Evolutionary conservation across 2,888 invertebrate species (phyloP).

Genomic region (Unio pictorum): DNA sequence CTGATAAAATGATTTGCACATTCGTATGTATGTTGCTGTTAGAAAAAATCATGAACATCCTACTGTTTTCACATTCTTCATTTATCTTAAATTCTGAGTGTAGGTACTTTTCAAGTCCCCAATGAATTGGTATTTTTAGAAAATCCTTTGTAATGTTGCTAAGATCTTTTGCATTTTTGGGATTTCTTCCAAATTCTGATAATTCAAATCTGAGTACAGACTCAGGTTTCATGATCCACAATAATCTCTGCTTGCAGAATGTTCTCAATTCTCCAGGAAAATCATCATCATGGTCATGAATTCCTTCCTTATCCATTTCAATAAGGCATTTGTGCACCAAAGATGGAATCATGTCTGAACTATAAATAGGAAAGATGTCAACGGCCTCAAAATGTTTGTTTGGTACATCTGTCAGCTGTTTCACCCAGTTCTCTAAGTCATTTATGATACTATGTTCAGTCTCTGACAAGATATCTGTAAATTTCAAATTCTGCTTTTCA

Average conservation of each 20-base stretch:
- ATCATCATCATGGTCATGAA: not conserved
- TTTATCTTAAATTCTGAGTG: not conserved
- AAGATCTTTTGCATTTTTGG: not conserved
- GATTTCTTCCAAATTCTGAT: slow-evolving; percentile 1
- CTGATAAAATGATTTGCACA: not conserved
- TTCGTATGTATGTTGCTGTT: slow-evolving; percentile 37
- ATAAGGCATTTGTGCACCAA: slow-evolving; percentile 12
- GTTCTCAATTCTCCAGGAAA: not conserved
- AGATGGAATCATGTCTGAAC: slow-evolving; percentile 34
- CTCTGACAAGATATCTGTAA: slow-evolving; percentile 30
- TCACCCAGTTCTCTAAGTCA: slow-evolving; percentile 18
- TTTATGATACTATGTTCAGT: slow-evolving; percentile 11
- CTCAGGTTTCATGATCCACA: slow-evolving; percentile 39
- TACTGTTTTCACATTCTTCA: not conserved
- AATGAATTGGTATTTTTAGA: slow-evolving; percentile 33
- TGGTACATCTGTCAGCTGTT: slow-evolving; percentile 7
- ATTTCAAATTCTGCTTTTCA: slow-evolving; percentile 57
- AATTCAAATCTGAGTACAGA: slow-evolving; percentile 18
- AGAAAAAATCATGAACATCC: slow-evolving; percentile 32
- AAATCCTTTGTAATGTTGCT: slow-evolving; percentile 10
- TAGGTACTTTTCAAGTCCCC: slow-evolving; percentile 16
- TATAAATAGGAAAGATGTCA: slow-evolving; percentile 35
- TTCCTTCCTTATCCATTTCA: too few relatives aligned
- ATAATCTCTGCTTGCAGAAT: slow-evolving; percentile 15
- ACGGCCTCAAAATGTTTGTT: slow-evolving; percentile 9